Evolutionary conservation across 1,140 invertebrate species (phyloP).

Genomic region (Trichoplusia ni): DNA sequence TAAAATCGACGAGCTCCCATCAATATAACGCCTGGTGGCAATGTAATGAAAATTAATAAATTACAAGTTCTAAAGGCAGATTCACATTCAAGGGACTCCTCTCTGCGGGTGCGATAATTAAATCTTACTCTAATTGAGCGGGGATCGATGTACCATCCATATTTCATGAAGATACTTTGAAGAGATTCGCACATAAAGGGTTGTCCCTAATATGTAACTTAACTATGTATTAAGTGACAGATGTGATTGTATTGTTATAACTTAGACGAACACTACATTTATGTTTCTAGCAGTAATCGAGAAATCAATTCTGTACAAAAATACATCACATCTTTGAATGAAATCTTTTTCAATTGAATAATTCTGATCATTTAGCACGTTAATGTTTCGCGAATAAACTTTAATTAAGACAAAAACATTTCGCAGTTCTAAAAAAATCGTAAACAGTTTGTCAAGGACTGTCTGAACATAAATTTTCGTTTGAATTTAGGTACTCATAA

Average conservation of each 20-base stretch:
- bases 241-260: no score
- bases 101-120: slow-evolving; percentile 49
- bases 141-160: slow-evolving; percentile 35
- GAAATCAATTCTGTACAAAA: no score
- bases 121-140: slow-evolving; percentile 50
- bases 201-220: no score
- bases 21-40: background rate
- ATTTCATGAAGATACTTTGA: slow-evolving; percentile 43
- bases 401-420: background rate
- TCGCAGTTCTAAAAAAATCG: background rate
- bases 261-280: no score
- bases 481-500: slow-evolving; percentile 31
- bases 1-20: background rate
- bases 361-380: slow-evolving; percentile 6
- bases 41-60: slow-evolving; percentile 31
- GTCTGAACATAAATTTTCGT: slow-evolving; percentile 23
- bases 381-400: slow-evolving; percentile 16
- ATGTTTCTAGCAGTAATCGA: no score
- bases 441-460: background rate
- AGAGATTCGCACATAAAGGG: slow-evolving; percentile 37
- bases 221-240: no score
- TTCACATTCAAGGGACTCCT: slow-evolving; percentile 23
- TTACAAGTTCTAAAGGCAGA: slow-evolving; percentile 29
- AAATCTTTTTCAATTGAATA: slow-evolving; percentile 4
- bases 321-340: background rate